phyloP scores from a whole-genome alignment of 1,140 invertebrate genomes.

The Heliconius eleuchia region DNA sequence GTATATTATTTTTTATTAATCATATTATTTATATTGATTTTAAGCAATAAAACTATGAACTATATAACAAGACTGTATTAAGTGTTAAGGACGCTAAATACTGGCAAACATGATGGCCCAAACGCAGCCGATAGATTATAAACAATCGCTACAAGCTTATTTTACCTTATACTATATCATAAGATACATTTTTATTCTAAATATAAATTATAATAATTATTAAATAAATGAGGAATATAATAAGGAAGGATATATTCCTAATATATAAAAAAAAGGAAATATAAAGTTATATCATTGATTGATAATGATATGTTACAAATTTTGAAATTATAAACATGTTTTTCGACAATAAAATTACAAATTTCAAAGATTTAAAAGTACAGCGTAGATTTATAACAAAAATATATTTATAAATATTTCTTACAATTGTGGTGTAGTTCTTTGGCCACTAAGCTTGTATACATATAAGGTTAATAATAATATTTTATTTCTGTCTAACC shows the following conservation, averaged over 20 bases:
- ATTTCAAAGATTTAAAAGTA: neutral
- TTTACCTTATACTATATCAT: constrained; percentile 18
- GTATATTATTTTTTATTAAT: neutral
- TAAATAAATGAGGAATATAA: neutral
- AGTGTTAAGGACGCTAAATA: constrained; percentile 25
- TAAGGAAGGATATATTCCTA: neutral
- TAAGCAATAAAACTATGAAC: constrained; percentile 22
- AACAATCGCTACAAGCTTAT: constrained; percentile 23
- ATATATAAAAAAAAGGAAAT: neutral
- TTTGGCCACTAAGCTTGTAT: no score
- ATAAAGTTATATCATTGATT: neutral
- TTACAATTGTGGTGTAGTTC: no score
- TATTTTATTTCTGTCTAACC: no score
- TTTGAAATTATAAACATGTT: neutral
- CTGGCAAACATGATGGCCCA: constrained; percentile 25
- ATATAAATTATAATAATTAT: neutral
- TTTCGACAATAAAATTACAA: neutral
- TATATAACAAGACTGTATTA: constrained; percentile 22
- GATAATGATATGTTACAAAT: neutral
- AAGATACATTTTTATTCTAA: constrained; percentile 21
- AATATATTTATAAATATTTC: no score
- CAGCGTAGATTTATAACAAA: neutral
- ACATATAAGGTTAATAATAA: no score
- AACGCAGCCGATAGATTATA: constrained; percentile 15
- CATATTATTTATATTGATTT: constrained; percentile 4